Conservation (phyloP, 2,888 invertebrate species). For the Stenichneumon culpator region DNA sequence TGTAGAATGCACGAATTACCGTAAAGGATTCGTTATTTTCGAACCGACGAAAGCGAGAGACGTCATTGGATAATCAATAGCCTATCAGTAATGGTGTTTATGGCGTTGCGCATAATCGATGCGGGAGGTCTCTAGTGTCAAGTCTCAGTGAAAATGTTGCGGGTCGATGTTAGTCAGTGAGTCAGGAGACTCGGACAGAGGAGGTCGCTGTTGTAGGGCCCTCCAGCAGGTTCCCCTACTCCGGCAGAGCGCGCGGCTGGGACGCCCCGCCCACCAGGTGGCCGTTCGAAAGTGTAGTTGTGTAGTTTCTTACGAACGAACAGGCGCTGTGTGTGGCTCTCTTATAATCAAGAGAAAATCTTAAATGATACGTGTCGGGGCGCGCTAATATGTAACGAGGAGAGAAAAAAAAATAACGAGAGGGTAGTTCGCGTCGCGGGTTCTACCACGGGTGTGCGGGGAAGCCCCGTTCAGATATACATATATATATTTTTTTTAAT, state of each 20-base stretch:
- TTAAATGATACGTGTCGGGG: constrained; percentile 80
- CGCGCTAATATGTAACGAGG: constrained; percentile 79
- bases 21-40: neutral
- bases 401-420: constrained; percentile 65
- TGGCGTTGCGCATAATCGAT: constrained; percentile 32
- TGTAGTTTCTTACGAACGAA: constrained; percentile 81
- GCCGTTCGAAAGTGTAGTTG: constrained; percentile 83
- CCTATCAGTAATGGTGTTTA: neutral
- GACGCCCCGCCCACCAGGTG: constrained; percentile 83
- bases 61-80: neutral
- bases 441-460: constrained; percentile 69
- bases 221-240: constrained; percentile 53
- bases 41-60: neutral
- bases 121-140: constrained; percentile 63
- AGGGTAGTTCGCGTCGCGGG: constrained; percentile 75
- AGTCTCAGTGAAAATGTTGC: constrained; percentile 37
- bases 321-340: constrained; percentile 77
- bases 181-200: constrained; percentile 65
- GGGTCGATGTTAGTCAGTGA: constrained; percentile 70
- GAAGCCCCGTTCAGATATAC: constrained; percentile 40
- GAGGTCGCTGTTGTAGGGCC: constrained; percentile 66
- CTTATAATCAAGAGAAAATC: constrained; percentile 80
- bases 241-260: constrained; percentile 61
- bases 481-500: no score
- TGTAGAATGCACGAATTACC: neutral